These are phyloP conservation scores for Mactromeris polynyma DNA, from an alignment of 2,888 invertebrate genomes.

Conservation along the genomic window DNA sequence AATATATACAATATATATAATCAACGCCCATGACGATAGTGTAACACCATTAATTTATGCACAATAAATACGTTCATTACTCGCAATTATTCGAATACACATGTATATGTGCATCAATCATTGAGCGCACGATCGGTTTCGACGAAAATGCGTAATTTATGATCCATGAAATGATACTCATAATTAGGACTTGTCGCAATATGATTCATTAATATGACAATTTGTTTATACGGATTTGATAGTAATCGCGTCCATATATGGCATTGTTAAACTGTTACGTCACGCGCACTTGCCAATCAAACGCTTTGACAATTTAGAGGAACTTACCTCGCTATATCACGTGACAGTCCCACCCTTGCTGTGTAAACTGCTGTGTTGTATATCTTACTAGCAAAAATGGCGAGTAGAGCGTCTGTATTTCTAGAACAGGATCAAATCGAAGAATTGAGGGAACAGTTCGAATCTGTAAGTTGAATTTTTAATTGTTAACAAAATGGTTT, in stretches of 20 bases:
- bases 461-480: background rate
- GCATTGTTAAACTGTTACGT: constrained; percentile 10
- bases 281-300: constrained; percentile 34
- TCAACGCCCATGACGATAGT: too few species aligned
- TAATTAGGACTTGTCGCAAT: too few species aligned
- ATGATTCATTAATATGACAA: background rate
- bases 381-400: background rate
- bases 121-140: too few species aligned
- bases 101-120: too few species aligned
- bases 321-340: background rate
- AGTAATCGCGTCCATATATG: constrained; percentile 32
- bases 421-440: constrained; percentile 35
- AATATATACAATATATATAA: too few species aligned
- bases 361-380: background rate
- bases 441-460: constrained; percentile 14
- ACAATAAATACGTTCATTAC: too few species aligned
- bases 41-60: too few species aligned
- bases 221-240: background rate
- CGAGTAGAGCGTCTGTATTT: constrained; percentile 17
- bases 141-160: too few species aligned
- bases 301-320: constrained; percentile 22
- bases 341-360: constrained; percentile 45
- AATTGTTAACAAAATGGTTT: background rate
- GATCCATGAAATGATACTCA: too few species aligned
- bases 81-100: too few species aligned